These are phyloP conservation scores for Hydrolagus affinis DNA, from an alignment of 2,113 vertebrate species.

Conservation along the genomic window DNA sequence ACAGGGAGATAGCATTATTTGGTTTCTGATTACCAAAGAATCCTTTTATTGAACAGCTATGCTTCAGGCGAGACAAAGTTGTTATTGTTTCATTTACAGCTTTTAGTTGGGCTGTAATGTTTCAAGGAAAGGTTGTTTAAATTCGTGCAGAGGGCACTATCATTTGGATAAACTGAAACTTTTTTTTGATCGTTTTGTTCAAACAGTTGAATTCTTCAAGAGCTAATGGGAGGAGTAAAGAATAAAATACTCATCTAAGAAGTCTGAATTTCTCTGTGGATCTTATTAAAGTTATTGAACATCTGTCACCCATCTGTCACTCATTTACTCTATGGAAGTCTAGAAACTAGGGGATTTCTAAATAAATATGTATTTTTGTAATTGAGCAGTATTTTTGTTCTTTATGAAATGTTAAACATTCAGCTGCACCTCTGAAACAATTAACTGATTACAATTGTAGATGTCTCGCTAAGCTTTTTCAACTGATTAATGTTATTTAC, in stretches of 20 bases:
- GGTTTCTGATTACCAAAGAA: not conserved
- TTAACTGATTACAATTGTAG: not conserved
- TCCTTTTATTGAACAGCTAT: not conserved
- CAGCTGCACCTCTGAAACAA: not conserved
- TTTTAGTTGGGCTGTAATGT: not conserved
- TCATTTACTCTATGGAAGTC: not conserved
- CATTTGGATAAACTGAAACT: not conserved
- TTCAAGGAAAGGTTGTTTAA: not conserved
- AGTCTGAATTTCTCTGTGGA: not conserved
- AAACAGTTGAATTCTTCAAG: not conserved
- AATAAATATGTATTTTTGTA: not conserved
- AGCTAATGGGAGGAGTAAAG: not conserved
- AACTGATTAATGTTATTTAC: not conserved
- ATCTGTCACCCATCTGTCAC: not conserved
- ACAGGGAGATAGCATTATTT: not conserved
- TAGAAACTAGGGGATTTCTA: not conserved
- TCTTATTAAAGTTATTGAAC: not conserved
- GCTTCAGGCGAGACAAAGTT: not conserved
- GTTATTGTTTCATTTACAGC: not conserved
- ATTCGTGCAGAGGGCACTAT: not conserved
- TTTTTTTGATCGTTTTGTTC: not conserved
- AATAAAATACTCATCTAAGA: not conserved
- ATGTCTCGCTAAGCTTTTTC: not conserved
- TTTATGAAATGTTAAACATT: not conserved
- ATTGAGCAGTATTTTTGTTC: not conserved